A percentile compares a stretch with the other conserved stretches of the same genome.
Conservation (phyloP, 2,113 vertebrate genomes). For the Callipepla californica region DNA sequence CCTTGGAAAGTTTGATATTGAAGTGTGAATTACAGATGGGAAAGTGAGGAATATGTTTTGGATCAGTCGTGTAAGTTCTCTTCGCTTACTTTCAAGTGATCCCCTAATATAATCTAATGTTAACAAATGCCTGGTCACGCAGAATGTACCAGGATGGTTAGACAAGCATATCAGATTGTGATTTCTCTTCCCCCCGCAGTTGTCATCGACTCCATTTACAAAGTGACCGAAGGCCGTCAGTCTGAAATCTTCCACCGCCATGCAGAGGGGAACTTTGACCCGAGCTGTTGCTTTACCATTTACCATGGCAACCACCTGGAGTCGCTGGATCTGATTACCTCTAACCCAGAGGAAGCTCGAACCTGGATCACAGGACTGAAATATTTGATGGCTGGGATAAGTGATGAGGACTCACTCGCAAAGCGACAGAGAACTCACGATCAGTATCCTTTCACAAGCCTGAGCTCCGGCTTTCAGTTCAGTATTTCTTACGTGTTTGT, state of each 20-base stretch:
- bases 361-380: slow-evolving; percentile 97
- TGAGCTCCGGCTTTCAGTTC: not conserved
- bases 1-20: not conserved
- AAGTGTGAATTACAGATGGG: not conserved
- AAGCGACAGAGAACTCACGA: slow-evolving; percentile 93
- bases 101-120: not conserved
- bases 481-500: not conserved
- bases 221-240: slow-evolving; percentile 93
- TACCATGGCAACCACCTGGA: slow-evolving; percentile 98
- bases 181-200: slow-evolving; percentile 75
- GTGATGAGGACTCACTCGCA: slow-evolving; percentile 94
- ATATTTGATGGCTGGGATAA: slow-evolving; percentile 97
- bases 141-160: not conserved
- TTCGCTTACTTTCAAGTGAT: not conserved
- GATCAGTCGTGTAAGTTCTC: not conserved
- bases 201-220: slow-evolving; percentile 97
- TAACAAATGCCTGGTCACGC: not conserved
- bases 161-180: not conserved
- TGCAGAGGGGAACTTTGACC: slow-evolving; percentile 90
- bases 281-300: slow-evolving; percentile 94
- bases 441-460: slow-evolving; percentile 90
- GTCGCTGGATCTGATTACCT: slow-evolving; percentile 92
- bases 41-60: not conserved
- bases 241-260: slow-evolving; percentile 95
- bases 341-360: slow-evolving; percentile 93